These are phyloP conservation scores for Pantherophis guttatus DNA, from an alignment of 2,113 vertebrate species.

Conservation along the genomic window DNA sequence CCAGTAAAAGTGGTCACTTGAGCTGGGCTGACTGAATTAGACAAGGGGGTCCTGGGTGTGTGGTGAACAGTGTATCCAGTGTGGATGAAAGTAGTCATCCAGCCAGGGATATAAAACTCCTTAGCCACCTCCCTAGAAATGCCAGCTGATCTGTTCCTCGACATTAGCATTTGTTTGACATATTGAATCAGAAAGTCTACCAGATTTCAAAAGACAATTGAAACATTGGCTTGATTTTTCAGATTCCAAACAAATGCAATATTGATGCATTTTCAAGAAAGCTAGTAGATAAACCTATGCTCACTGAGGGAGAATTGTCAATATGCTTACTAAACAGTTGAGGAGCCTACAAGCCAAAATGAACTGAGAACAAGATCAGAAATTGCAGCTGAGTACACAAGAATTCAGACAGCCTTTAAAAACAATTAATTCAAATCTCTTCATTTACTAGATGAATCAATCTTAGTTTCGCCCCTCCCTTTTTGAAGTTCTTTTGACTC, in stretches of 20 bases:
- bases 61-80: no score
- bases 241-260: neutral
- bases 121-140: no score
- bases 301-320: neutral
- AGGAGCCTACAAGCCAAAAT: neutral
- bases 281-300: neutral
- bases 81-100: no score
- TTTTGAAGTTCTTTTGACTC: no score
- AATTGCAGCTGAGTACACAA: neutral
- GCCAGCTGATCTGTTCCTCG: no score
- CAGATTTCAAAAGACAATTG: neutral
- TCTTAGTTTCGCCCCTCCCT: no score
- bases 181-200: no score
- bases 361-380: neutral
- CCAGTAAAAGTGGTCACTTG: no score
- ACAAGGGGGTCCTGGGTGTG: no score
- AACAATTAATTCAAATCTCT: neutral
- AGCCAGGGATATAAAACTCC: no score
- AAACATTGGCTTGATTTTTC: neutral
- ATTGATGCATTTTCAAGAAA: neutral
- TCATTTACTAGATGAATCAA: neutral
- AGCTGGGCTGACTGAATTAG: no score
- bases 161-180: no score
- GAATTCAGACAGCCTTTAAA: neutral
- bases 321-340: neutral